Evolutionary conservation across 2,113 vertebrate species (phyloP).

Genomic region (Elephas maximus): DNA sequence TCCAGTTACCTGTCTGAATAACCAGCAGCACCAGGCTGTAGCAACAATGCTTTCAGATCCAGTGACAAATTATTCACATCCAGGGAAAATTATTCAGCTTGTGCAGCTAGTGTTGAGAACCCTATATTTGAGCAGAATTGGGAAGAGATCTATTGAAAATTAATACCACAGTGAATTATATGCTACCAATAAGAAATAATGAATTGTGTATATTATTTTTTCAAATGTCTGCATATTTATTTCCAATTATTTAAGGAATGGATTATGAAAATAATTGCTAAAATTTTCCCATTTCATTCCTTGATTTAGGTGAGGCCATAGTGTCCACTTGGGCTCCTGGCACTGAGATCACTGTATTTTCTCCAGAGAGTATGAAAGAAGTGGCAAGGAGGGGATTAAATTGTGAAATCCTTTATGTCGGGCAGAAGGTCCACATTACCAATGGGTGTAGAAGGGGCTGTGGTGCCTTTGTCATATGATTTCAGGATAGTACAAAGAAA

Average conservation of each 20-base stretch:
- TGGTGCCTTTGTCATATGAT: background rate
- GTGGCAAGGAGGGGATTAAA: background rate
- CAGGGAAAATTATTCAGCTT: background rate
- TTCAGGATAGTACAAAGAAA: conserved; percentile 7
- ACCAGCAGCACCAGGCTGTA: background rate
- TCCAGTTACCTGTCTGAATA: background rate
- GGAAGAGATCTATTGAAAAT: background rate
- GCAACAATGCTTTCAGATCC: background rate
- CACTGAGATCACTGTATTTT: background rate
- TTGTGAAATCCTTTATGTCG: background rate
- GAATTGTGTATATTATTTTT: background rate
- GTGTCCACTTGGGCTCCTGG: background rate
- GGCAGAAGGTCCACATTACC: background rate
- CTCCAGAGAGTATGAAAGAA: background rate
- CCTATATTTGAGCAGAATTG: background rate
- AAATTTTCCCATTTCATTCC: background rate
- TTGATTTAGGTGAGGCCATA: background rate
- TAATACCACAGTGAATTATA: background rate
- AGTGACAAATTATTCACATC: background rate
- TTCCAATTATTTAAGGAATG: background rate
- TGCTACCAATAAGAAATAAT: background rate
- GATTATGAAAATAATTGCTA: background rate
- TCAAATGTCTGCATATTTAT: background rate
- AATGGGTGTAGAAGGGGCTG: background rate
- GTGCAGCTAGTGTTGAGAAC: background rate